Evolutionary conservation across 2,888 invertebrate species (phyloP).

Genomic region (Biston stratarius): DNA sequence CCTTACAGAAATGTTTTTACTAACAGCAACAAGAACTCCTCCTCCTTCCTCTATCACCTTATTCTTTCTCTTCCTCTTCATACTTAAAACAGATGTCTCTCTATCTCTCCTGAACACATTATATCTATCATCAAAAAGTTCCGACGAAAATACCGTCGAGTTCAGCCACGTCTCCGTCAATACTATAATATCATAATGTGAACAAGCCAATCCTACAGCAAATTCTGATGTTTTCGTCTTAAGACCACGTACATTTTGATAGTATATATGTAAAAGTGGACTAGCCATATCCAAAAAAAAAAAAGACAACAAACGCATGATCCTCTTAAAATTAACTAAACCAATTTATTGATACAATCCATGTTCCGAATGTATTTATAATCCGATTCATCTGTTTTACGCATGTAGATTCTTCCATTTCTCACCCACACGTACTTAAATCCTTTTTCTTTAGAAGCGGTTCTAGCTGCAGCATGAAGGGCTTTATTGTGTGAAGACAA

Average conservation of each 20-base stretch:
- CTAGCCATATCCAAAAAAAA: background rate
- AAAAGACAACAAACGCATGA: background rate
- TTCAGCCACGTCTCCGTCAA: background rate
- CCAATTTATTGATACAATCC: slow-evolving; percentile 3
- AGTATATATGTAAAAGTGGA: slow-evolving; percentile 1
- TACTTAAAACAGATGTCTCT: slow-evolving; percentile 8
- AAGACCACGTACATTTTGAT: slow-evolving; percentile 13
- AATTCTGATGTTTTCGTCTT: slow-evolving; percentile 4
- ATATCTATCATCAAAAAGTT: slow-evolving; percentile 13
- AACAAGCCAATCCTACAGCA: slow-evolving; percentile 1
- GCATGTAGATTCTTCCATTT: slow-evolving; percentile 10
- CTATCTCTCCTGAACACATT: slow-evolving; percentile 14
- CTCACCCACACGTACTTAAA: slow-evolving; percentile 13
- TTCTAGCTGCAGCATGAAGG: background rate
- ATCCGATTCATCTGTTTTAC: slow-evolving; percentile 11
- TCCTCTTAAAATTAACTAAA: background rate
- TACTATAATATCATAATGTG: slow-evolving; percentile 11
- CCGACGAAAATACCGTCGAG: background rate
- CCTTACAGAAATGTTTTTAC: background rate
- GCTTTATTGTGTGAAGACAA: background rate
- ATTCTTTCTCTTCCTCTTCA: background rate
- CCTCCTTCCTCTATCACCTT: slow-evolving; percentile 2
- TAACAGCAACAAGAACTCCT: slow-evolving; percentile 5
- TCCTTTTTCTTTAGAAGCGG: slow-evolving; percentile 3
- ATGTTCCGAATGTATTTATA: slow-evolving; percentile 8